Conservation (phyloP, 2,113 vertebrate genomes). For the Neotragus moschatus region DNA sequence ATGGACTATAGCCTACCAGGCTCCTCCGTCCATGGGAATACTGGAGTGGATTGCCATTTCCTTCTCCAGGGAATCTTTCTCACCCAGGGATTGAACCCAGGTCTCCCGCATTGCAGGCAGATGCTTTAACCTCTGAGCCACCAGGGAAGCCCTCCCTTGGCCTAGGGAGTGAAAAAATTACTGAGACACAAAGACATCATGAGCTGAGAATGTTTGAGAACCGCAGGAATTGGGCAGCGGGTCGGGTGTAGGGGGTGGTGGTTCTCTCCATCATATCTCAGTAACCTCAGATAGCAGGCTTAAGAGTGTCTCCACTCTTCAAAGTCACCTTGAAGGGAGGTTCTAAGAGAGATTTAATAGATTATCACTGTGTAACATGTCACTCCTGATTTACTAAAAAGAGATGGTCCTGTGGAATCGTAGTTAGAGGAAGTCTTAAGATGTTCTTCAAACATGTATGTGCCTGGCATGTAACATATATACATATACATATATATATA, state of each 20-base stretch:
- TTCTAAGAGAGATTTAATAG: background rate
- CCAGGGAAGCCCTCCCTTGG: too few species aligned
- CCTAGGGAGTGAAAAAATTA: background rate
- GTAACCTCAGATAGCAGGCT: background rate
- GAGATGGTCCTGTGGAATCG: background rate
- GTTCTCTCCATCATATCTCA: background rate
- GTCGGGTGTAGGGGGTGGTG: fast-evolving
- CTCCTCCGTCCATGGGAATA: too few species aligned
- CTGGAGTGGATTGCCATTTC: too few species aligned
- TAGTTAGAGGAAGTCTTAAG: background rate
- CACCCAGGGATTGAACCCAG: too few species aligned
- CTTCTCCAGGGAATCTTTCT: too few species aligned
- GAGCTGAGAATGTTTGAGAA: background rate
- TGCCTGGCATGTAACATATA: background rate
- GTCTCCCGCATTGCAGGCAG: too few species aligned
- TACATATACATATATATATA: fast-evolving
- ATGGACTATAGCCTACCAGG: too few species aligned
- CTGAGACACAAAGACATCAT: background rate
- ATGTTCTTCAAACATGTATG: background rate
- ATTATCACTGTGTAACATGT: background rate
- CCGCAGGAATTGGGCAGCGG: background rate
- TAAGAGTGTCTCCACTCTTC: background rate
- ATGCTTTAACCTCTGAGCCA: too few species aligned
- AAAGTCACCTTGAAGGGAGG: background rate
- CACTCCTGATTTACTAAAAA: background rate